Percentiles rank a stretch among this genome's conserved stretches.
Conservation (phyloP, 2,888 invertebrate species). For the Cistogaster globosa region DNA sequence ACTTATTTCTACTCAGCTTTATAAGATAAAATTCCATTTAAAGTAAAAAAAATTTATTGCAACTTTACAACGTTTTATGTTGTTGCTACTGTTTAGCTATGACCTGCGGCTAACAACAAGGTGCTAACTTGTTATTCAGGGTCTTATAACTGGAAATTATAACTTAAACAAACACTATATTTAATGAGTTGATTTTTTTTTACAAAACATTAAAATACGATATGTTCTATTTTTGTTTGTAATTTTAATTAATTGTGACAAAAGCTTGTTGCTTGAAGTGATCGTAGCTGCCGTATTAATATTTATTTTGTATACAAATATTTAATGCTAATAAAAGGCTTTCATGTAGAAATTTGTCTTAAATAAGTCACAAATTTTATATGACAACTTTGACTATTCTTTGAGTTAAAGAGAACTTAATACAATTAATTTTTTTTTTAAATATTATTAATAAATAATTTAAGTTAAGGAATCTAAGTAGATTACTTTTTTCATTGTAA, state of each 20-base stretch:
- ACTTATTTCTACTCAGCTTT: neutral
- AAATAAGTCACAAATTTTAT: too few species aligned
- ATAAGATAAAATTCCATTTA: slow-evolving; percentile 49
- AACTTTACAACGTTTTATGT: neutral
- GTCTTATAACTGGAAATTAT: slow-evolving; percentile 37
- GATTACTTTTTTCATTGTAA: too few species aligned
- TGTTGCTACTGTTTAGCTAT: slow-evolving; percentile 46
- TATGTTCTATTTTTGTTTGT: neutral
- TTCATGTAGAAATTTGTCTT: neutral
- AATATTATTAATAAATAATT: too few species aligned
- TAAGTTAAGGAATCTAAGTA: too few species aligned
- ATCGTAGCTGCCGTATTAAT: neutral
- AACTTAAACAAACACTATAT: slow-evolving; percentile 1
- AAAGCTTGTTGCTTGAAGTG: neutral
- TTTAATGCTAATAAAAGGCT: neutral
- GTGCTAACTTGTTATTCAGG: slow-evolving; percentile 53
- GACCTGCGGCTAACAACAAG: slow-evolving; percentile 56
- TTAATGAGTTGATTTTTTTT: slow-evolving; percentile 13
- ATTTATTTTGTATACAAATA: too few species aligned
- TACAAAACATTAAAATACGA: neutral
- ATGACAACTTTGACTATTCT: too few species aligned
- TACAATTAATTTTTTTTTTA: too few species aligned
- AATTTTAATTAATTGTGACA: slow-evolving; percentile 7
- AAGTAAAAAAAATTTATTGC: slow-evolving; percentile 7
- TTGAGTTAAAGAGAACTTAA: too few species aligned